Conservation (phyloP, 2,113 vertebrate genomes). For the Diadophis punctatus region DNA sequence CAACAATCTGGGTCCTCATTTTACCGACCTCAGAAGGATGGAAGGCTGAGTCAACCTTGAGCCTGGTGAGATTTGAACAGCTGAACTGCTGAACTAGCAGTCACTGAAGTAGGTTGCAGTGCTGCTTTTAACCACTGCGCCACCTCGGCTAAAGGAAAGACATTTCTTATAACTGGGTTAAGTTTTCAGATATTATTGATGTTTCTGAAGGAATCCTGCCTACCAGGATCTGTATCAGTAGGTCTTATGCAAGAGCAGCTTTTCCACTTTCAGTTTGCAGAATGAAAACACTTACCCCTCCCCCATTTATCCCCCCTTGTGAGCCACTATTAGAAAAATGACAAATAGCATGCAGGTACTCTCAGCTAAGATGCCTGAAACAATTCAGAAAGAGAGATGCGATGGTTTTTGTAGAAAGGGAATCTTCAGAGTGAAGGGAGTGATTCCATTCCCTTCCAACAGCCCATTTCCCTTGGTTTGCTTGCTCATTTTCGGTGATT, state of each 20-base stretch:
- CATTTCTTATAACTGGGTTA: background rate
- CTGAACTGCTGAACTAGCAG: too few relatives aligned
- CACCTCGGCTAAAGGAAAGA: too few relatives aligned
- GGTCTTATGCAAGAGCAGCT: background rate
- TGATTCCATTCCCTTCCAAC: background rate
- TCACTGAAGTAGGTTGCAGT: too few relatives aligned
- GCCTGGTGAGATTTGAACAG: too few relatives aligned
- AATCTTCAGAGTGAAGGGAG: background rate
- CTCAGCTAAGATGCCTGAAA: background rate
- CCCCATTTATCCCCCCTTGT: background rate
- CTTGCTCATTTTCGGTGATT: background rate
- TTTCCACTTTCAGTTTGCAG: background rate
- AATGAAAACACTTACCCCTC: background rate
- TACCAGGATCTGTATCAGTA: background rate
- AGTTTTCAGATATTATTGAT: background rate
- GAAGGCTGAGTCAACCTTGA: too few relatives aligned
- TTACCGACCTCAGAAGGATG: too few relatives aligned
- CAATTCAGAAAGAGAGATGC: background rate
- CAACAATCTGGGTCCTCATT: too few relatives aligned
- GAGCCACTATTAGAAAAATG: background rate
- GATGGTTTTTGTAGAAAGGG: background rate
- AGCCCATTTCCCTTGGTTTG: background rate
- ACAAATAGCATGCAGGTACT: background rate
- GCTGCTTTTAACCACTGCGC: too few relatives aligned
- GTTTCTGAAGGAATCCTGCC: background rate